These are phyloP conservation scores for Artibeus lituratus DNA, from an alignment of 2,797 vertebrate genomes.

Conservation along the genomic window DNA sequence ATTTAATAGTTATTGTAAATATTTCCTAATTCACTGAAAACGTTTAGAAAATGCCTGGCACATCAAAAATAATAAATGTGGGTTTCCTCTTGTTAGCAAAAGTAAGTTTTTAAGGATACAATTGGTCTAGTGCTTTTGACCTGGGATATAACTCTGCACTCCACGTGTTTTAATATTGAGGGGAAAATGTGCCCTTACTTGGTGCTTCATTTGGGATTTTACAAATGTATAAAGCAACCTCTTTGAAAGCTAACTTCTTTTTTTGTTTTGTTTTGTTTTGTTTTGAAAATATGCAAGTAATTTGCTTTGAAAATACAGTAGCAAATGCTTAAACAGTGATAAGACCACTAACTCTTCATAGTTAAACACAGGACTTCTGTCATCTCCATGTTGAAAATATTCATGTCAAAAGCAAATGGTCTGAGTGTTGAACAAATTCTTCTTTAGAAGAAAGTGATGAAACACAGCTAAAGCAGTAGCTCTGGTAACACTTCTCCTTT, in stretches of 20 bases:
- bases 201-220: background rate
- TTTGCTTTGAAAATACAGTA: background rate
- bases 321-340: background rate
- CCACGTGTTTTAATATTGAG: background rate
- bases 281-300: background rate
- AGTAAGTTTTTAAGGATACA: background rate
- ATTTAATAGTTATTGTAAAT: background rate
- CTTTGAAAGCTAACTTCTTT: background rate
- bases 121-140: background rate
- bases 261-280: background rate
- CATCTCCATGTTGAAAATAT: background rate
- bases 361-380: background rate
- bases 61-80: background rate
- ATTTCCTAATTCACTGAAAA: background rate
- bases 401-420: background rate
- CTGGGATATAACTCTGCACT: background rate
- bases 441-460: background rate
- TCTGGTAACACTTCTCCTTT: background rate
- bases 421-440: background rate
- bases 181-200: background rate
- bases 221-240: background rate
- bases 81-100: background rate
- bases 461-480: background rate
- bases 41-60: background rate
- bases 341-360: background rate